Base-by-base conservation (phyloP, 2,888 invertebrate genomes). In the Pomacea canaliculata region DNA sequence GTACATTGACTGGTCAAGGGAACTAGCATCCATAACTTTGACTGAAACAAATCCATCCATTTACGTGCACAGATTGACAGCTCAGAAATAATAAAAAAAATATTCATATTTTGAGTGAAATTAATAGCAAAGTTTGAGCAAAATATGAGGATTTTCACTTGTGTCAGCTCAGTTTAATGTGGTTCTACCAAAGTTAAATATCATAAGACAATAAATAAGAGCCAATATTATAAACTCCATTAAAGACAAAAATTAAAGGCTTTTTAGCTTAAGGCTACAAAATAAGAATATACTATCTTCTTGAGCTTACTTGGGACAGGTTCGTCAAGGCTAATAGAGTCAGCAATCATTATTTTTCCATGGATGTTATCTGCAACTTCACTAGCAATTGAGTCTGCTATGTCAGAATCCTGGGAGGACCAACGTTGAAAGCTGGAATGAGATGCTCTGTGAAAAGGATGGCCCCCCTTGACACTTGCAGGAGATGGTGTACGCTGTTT, bases 341-440 rank as follows among this genome's bases (percentile, higher is more conserved):
- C 77, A 63, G 74, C 74, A 18, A 74, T 74, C 8, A 74, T 19
- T n/a, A 74, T 74, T 27, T 69, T 74, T 1, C 68, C 74, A 68
- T 69, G 73, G 37, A 60, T 68, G 49, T 82, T 84, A 18, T 85
- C 85, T 8, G 79, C 80, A 2, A 85, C 78, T 63, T 87, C 87
- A 79, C 85, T 86, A 48, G 78, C 79, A 48, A 88, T 77, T 13
- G 86, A 84, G 13, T 86, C 85, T 18, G 82, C 80, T n/a, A 84
- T 79, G 71, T 85, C 85, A 18, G 85, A 85, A 76, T 86, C 86
- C 73, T 83, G 85, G 13, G 84, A 84, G 27, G 76, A 80, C 76
- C 80, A 81, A 66, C 81, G 81, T 19, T 85, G 85, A 71, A 83
- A 78, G 23, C 79, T 79, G 19, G 78, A 70, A 51, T 81, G 80